Conservation (phyloP, 2,797 vertebrate species). For the Falco concolor region DNA sequence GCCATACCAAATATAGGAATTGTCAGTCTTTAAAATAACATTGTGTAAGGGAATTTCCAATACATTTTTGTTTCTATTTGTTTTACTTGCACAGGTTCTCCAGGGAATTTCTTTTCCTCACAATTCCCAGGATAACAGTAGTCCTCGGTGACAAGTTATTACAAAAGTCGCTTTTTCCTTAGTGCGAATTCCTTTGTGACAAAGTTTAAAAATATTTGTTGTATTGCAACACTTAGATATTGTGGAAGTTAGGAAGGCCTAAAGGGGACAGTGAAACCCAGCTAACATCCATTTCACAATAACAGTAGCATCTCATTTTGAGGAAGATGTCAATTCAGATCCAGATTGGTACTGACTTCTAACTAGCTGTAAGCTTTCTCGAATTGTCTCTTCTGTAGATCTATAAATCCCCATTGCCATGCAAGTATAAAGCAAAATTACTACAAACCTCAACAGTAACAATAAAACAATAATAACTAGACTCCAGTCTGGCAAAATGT, state of each 20-base stretch:
- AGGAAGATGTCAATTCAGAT: not conserved
- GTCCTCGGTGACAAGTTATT: not conserved
- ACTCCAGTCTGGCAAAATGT: not conserved
- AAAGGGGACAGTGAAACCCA: not conserved
- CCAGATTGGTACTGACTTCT: not conserved
- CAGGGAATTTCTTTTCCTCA: not conserved
- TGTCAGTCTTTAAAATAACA: not conserved
- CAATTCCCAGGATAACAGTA: not conserved
- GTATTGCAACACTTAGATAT: not conserved
- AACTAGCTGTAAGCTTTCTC: not conserved
- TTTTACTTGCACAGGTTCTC: not conserved
- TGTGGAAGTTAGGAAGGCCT: not conserved
- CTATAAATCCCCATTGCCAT: not conserved
- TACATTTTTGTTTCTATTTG: not conserved
- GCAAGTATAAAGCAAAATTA: not conserved
- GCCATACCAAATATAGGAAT: not conserved
- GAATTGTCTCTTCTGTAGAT: not conserved
- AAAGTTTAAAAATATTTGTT: not conserved
- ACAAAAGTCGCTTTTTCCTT: not conserved
- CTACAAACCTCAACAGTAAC: not conserved
- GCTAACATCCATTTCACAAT: not conserved
- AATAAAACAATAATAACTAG: not conserved
- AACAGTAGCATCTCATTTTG: not conserved
- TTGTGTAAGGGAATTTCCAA: not conserved
- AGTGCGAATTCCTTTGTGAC: not conserved